phyloP scores from a whole-genome alignment of 2,113 vertebrate genomes.

The Macroglossus sobrinus region DNA sequence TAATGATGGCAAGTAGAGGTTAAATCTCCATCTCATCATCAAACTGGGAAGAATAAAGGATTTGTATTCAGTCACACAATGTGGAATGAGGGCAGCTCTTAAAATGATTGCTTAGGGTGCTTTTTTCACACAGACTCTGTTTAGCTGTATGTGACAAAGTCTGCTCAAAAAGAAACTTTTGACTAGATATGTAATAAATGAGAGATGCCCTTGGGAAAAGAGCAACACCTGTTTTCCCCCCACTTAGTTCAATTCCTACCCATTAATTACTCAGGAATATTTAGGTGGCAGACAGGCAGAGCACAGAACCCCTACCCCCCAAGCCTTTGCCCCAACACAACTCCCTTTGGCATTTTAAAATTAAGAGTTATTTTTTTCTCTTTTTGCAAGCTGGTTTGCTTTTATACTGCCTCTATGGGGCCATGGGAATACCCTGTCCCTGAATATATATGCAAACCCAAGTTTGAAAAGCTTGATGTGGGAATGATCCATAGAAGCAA shows the following conservation, averaged over 20 bases:
- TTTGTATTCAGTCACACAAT: conserved; percentile 73
- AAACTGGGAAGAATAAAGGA: conserved; percentile 74
- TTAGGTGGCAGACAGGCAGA: conserved; percentile 39
- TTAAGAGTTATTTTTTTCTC: neutral
- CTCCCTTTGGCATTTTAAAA: conserved; percentile 43
- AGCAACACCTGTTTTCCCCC: conserved; percentile 52
- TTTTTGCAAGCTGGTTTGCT: conserved; percentile 20
- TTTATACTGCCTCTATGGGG: neutral
- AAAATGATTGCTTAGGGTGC: conserved; percentile 73
- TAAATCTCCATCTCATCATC: conserved; percentile 73
- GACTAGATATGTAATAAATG: conserved; percentile 65
- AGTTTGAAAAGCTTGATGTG: conserved; percentile 68
- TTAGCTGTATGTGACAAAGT: conserved; percentile 62
- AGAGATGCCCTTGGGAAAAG: conserved; percentile 54
- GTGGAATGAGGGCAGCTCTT: conserved; percentile 72
- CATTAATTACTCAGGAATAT: conserved; percentile 66
- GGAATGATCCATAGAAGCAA: conserved; percentile 66
- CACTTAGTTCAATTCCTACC: conserved; percentile 46
- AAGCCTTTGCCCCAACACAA: neutral
- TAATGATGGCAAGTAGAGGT: conserved; percentile 75
- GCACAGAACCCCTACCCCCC: rapidly evolving
- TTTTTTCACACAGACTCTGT: conserved; percentile 63
- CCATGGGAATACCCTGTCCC: conserved; percentile 31
- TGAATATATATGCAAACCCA: conserved; percentile 48
- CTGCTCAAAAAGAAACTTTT: conserved; percentile 70